These are phyloP conservation scores for Gymnoscopelus microlampas DNA, from an alignment of 2,797 vertebrate genomes.

Conservation along the genomic window DNA sequence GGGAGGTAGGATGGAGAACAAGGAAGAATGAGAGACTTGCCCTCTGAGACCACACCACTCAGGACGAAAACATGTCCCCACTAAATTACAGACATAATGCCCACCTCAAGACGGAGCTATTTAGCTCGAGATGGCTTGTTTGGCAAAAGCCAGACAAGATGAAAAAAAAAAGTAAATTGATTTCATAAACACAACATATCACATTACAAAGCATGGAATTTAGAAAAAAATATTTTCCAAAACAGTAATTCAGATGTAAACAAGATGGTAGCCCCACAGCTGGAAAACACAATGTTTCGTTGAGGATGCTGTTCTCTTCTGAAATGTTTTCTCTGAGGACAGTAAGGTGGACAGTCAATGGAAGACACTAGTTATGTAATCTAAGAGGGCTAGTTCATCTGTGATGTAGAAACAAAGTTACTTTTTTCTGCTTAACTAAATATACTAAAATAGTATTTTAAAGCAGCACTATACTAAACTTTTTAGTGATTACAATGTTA, in stretches of 20 bases:
- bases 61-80: conserved; percentile 7
- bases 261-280: conserved; percentile 4
- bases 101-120: not conserved
- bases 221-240: not conserved
- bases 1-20: not conserved
- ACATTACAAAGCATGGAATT: not conserved
- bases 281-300: not conserved
- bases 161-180: not conserved
- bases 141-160: conserved; percentile 16
- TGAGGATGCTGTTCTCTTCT: not conserved
- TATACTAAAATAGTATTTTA: no score
- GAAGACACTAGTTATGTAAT: not conserved
- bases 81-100: conserved; percentile 12
- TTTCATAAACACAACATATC: conserved; percentile 26
- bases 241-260: conserved; percentile 10
- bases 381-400: not conserved
- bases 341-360: no score
- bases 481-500: no score
- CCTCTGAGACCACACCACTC: conserved; percentile 37
- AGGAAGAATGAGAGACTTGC: not conserved
- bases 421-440: no score
- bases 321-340: not conserved
- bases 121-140: conserved; percentile 24
- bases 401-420: no score
- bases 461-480: no score